Conservation (phyloP, 2,888 invertebrate species). For the Gisinianus flammeolus region DNA sequence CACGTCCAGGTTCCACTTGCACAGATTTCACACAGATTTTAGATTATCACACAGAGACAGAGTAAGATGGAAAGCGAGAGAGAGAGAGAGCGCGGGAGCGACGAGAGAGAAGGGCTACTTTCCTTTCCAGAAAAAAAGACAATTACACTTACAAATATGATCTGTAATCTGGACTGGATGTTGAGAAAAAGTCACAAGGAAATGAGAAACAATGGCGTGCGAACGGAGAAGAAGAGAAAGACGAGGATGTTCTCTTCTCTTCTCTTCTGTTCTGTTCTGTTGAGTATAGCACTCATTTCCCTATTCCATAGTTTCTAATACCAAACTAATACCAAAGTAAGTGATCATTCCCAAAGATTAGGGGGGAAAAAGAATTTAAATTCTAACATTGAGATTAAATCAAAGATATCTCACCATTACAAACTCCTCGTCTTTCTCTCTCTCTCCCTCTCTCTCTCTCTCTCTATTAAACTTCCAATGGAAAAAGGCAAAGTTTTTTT, state of each 20-base stretch:
- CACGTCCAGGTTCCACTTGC: background rate
- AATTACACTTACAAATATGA: background rate
- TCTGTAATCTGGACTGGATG: background rate
- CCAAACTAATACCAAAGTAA: background rate
- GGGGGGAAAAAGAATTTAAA: background rate
- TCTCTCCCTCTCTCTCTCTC: background rate
- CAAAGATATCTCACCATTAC: background rate
- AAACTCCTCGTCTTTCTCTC: background rate
- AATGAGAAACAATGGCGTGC: background rate
- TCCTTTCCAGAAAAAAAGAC: background rate
- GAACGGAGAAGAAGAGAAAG: background rate
- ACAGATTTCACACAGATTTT: background rate
- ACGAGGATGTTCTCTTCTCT: background rate
- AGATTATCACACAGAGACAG: background rate
- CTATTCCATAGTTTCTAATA: background rate
- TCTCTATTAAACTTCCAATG: background rate
- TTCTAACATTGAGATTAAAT: background rate
- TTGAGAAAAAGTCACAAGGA: background rate
- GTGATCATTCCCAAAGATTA: background rate
- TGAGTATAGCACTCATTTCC: background rate
- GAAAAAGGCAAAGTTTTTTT: conserved; percentile 3
- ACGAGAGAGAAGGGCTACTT: background rate
- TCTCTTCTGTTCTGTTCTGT: too few relatives aligned
- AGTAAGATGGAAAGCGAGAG: background rate
- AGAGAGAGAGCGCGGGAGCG: background rate